phyloP scores from a whole-genome alignment of 2,888 invertebrate species.

The Boloria selene region DNA sequence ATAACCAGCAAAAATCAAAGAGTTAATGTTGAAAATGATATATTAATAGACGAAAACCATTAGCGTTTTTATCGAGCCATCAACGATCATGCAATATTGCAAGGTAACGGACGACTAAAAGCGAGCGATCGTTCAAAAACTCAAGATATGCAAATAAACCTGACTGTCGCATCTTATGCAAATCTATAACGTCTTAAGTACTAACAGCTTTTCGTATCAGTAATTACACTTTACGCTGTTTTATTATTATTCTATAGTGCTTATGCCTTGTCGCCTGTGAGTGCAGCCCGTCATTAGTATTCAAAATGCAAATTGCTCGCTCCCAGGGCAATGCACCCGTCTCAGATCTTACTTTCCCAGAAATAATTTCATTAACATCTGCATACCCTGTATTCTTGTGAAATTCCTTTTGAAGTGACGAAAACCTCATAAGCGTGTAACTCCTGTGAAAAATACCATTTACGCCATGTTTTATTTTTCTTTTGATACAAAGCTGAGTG shows the following conservation, averaged over 20 bases:
- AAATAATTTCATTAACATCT: slow-evolving; percentile 80
- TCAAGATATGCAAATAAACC: slow-evolving; percentile 39
- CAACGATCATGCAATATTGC: slow-evolving; percentile 20
- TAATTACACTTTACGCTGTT: slow-evolving; percentile 60
- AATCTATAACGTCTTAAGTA: slow-evolving; percentile 45
- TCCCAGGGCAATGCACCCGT: slow-evolving; percentile 73
- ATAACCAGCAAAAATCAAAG: slow-evolving; percentile 2
- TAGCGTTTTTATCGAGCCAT: slow-evolving; percentile 25
- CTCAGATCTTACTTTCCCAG: slow-evolving; percentile 76
- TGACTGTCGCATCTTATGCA: slow-evolving; percentile 41
- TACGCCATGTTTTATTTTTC: background rate
- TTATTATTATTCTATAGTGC: slow-evolving; percentile 60
- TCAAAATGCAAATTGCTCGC: slow-evolving; percentile 78
- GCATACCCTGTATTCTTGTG: slow-evolving; percentile 61
- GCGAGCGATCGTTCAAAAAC: slow-evolving; percentile 34
- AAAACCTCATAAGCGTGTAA: slow-evolving; percentile 48
- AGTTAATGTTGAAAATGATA: slow-evolving; percentile 11
- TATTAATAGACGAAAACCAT: slow-evolving; percentile 24
- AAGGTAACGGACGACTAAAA: slow-evolving; percentile 26
- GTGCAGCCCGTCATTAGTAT: slow-evolving; percentile 72
- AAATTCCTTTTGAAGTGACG: slow-evolving; percentile 55
- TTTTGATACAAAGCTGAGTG: too few species aligned
- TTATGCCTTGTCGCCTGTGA: slow-evolving; percentile 58
- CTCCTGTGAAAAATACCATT: background rate
- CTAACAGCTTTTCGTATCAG: slow-evolving; percentile 52